phyloP scores from a whole-genome alignment of 2,888 invertebrate species.

The Chrysopilus asiliformis region DNA sequence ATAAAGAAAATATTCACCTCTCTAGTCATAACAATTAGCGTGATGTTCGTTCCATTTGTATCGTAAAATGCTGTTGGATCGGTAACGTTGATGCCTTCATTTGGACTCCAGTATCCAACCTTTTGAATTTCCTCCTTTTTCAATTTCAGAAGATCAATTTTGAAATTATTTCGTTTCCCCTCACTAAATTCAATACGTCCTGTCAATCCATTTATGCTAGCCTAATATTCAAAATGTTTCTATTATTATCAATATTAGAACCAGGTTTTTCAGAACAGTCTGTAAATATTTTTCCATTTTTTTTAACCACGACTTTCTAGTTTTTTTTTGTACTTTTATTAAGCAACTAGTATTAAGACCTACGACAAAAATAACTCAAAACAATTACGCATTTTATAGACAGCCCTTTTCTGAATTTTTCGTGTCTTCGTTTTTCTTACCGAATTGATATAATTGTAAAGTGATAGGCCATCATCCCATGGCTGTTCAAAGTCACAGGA shows the following conservation, averaged over 20 bases:
- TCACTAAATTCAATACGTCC: constrained; percentile 78
- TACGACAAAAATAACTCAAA: too few relatives aligned
- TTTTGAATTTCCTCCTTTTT: constrained; percentile 64
- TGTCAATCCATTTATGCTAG: constrained; percentile 71
- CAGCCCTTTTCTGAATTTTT: too few relatives aligned
- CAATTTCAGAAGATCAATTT: constrained; percentile 71
- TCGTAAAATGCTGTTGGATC: constrained; percentile 78
- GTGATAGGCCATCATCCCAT: constrained; percentile 63
- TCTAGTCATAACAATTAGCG: constrained; percentile 78
- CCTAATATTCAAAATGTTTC: constrained; percentile 38
- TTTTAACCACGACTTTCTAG: too few relatives aligned
- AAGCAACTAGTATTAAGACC: too few relatives aligned
- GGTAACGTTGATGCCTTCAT: constrained; percentile 63
- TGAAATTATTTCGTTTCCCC: constrained; percentile 70
- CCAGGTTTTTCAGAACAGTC: too few relatives aligned
- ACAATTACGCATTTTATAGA: too few relatives aligned
- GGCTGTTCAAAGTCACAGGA: constrained; percentile 68
- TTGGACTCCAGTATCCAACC: constrained; percentile 71
- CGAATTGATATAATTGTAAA: constrained; percentile 61
- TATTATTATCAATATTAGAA: background rate
- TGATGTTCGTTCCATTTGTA: constrained; percentile 69
- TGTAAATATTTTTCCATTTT: too few relatives aligned
- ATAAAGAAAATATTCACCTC: too few relatives aligned
- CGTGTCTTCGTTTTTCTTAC: too few relatives aligned
- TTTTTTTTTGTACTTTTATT: too few relatives aligned